A percentile compares a stretch with the other conserved stretches of the same genome.
These are phyloP conservation scores for Alethe diademata DNA, from an alignment of 2,113 vertebrate genomes.

Conservation along the genomic window DNA sequence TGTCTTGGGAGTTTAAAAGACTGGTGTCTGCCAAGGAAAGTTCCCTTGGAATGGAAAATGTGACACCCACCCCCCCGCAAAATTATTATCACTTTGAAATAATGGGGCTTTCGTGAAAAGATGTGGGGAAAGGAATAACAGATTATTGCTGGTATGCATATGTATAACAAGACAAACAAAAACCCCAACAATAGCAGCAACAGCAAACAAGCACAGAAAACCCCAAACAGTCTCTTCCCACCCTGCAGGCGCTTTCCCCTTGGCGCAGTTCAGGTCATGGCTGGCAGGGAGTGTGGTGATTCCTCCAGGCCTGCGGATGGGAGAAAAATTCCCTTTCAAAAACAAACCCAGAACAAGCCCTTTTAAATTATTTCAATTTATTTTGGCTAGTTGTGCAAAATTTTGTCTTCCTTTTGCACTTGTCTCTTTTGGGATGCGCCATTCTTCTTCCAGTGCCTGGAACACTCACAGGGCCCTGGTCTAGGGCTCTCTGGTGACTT, in stretches of 20 bases:
- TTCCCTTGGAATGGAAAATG: background rate
- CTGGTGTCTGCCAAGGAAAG: background rate
- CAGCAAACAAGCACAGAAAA: background rate
- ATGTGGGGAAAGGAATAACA: background rate
- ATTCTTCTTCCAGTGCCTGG: background rate
- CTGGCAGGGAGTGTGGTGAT: background rate
- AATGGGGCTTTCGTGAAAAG: rapidly evolving
- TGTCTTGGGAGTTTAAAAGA: background rate
- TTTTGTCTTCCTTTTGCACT: background rate
- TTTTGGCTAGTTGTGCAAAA: background rate
- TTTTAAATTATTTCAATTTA: conserved; percentile 18
- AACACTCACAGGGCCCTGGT: background rate
- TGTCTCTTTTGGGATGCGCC: background rate
- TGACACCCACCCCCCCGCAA: too few relatives aligned
- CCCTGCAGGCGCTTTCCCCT: rapidly evolving
- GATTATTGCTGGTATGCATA: background rate
- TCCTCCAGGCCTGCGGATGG: background rate
- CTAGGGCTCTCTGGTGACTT: background rate
- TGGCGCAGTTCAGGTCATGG: rapidly evolving
- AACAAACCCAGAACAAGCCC: background rate
- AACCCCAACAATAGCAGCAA: background rate
- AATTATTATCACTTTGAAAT: background rate
- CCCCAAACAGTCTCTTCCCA: rapidly evolving
- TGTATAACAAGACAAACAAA: background rate
- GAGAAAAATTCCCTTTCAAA: background rate